A percentile compares a stretch with the other conserved stretches of the same genome.
These are phyloP conservation scores for Emmelina monodactyla DNA, from an alignment of 2,888 invertebrate genomes.

Conservation along the genomic window DNA sequence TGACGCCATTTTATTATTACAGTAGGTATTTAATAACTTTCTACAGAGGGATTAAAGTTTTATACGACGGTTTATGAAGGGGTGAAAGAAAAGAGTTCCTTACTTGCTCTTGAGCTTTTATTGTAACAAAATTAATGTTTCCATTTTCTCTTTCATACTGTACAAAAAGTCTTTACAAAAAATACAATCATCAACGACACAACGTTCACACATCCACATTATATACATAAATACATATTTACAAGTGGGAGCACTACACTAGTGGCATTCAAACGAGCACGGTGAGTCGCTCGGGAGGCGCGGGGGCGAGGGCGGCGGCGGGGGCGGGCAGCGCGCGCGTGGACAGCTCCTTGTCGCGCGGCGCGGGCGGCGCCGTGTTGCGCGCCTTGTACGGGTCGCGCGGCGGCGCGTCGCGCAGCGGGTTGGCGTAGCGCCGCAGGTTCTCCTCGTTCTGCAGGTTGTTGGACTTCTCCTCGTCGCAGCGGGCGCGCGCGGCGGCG, in stretches of 20 bases:
- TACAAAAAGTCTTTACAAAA: conserved; percentile 37
- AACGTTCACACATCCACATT: conserved; percentile 25
- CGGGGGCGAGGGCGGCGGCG: conserved; percentile 34
- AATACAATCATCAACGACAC: conserved; percentile 23
- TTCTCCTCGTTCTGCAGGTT: conserved; percentile 92
- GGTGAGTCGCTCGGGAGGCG: conserved; percentile 50
- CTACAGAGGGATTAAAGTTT: too few species aligned
- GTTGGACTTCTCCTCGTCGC: conserved; percentile 89
- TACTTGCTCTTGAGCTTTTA: conserved; percentile 31
- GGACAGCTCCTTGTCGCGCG: conserved; percentile 78
- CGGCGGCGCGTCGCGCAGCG: conserved; percentile 66
- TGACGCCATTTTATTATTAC: too few species aligned
- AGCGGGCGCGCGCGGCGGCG: conserved; percentile 70
- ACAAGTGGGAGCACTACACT: conserved; percentile 21
- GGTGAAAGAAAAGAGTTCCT: conserved; percentile 12
- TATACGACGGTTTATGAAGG: too few species aligned
- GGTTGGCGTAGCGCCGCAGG: conserved; percentile 82
- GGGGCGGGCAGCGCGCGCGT: conserved; percentile 70
- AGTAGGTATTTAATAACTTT: too few species aligned
- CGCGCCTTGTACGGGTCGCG: conserved; percentile 86
- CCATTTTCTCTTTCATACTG: conserved; percentile 34
- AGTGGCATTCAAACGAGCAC: conserved; percentile 37
- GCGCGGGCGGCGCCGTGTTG: conserved; percentile 82
- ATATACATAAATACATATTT: conserved; percentile 45
- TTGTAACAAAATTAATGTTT: conserved; percentile 36